These are phyloP conservation scores for Ophion slaviceki DNA, from an alignment of 2,888 invertebrate species.

Conservation along the genomic window DNA sequence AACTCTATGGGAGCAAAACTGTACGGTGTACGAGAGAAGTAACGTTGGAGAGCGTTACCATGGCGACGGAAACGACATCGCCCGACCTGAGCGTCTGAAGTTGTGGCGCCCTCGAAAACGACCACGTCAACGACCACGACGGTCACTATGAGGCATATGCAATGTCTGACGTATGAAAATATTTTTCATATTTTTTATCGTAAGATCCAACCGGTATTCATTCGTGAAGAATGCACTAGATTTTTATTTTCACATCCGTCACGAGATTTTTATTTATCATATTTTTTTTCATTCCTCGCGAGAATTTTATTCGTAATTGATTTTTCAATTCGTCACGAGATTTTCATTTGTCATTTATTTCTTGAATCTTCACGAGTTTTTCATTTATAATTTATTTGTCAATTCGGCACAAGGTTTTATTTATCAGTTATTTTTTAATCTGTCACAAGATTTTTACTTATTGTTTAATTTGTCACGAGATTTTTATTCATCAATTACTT, in stretches of 20 bases:
- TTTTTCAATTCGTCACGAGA: too few species aligned
- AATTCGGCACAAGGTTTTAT: too few species aligned
- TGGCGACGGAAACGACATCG: slow-evolving; percentile 64
- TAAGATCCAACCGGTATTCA: not conserved
- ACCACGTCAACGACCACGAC: slow-evolving; percentile 18
- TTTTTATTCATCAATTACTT: too few species aligned
- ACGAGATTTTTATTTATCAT: too few species aligned
- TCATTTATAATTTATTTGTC: too few species aligned
- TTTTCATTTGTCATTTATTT: too few species aligned
- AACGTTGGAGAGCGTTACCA: slow-evolving; percentile 66
- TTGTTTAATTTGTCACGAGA: too few species aligned
- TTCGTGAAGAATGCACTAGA: not conserved
- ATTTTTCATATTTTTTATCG: not conserved
- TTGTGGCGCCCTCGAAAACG: slow-evolving; percentile 51
- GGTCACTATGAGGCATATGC: slow-evolving; percentile 17
- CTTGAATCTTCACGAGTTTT: too few species aligned
- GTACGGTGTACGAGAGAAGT: slow-evolving; percentile 23
- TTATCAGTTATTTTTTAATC: too few species aligned
- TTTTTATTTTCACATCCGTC: not conserved
- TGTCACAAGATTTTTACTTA: too few species aligned
- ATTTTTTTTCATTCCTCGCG: too few species aligned
- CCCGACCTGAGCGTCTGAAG: slow-evolving; percentile 62
- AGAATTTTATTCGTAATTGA: too few species aligned
- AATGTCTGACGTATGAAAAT: not conserved
- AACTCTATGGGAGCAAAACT: slow-evolving; percentile 17